A percentile compares a stretch with the other conserved stretches of the same genome.
Conservation (phyloP, 2,113 vertebrate genomes). For the Centropus bengalensis region DNA sequence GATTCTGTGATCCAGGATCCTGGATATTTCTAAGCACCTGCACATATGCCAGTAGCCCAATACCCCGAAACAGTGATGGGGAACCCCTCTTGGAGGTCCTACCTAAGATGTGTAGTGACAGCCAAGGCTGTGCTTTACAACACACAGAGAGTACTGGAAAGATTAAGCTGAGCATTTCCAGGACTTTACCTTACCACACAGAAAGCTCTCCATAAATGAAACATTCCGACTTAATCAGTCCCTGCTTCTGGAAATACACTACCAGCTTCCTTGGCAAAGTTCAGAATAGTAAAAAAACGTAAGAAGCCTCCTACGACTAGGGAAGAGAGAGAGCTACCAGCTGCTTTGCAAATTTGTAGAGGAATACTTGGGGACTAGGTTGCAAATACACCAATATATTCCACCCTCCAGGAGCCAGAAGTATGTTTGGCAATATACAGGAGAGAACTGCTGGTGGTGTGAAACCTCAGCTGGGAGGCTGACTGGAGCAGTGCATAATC, state of each 20-base stretch:
- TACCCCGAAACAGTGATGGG: neutral
- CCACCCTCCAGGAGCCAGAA: conserved; percentile 1
- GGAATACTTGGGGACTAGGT: neutral
- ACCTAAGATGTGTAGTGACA: fast-evolving
- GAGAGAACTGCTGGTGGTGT: neutral
- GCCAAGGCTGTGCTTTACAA: neutral
- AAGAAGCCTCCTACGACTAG: conserved; percentile 21
- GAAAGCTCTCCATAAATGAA: neutral
- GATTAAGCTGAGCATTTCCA: neutral
- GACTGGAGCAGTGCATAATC: neutral
- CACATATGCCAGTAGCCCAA: neutral
- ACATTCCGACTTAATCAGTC: neutral
- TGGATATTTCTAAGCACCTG: neutral
- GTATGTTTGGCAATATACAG: conserved; percentile 30
- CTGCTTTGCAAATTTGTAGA: conserved; percentile 33
- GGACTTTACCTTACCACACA: neutral
- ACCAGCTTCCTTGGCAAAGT: neutral
- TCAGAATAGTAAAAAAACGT: conserved; percentile 6
- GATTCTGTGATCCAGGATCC: neutral
- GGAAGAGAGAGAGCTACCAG: conserved; percentile 23
- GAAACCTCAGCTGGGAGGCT: neutral
- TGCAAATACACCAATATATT: conserved; percentile 5
- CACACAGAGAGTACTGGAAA: neutral
- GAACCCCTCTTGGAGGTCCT: neutral
- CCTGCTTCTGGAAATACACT: conserved; percentile 14